Conservation (phyloP, 1,140 invertebrate species). For the Drosophila dunni region DNA sequence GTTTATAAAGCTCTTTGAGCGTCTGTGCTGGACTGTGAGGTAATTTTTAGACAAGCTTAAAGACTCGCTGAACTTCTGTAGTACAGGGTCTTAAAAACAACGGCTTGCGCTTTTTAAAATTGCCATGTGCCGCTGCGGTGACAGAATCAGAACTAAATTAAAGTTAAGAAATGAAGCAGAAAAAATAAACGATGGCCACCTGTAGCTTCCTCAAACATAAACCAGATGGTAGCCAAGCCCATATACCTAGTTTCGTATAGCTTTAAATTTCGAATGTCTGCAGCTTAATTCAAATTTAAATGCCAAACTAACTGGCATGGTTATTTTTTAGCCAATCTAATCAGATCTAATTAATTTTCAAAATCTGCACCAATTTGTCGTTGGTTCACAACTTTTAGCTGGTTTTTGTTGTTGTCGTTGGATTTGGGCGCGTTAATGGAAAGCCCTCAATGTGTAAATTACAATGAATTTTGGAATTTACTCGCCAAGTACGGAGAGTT, state of each 20-base stretch:
- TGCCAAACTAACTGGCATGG: neutral
- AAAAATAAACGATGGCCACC: slow-evolving; percentile 29
- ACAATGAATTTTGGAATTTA: slow-evolving; percentile 17
- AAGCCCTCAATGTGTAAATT: slow-evolving; percentile 7
- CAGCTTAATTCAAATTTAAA: slow-evolving; percentile 20
- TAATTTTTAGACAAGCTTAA: too few relatives aligned
- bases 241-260: slow-evolving; percentile 2
- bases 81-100: slow-evolving; percentile 27
- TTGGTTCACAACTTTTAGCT: neutral
- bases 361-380: slow-evolving; percentile 4
- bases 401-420: neutral
- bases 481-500: slow-evolving; percentile 7
- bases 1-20: too few relatives aligned
- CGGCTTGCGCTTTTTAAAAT: slow-evolving; percentile 1
- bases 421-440: slow-evolving; percentile 3
- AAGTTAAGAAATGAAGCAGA: neutral
- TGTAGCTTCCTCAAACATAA: slow-evolving; percentile 48
- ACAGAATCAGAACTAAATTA: slow-evolving; percentile 39
- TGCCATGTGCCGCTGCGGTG: slow-evolving; percentile 15
- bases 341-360: slow-evolving; percentile 21
- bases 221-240: slow-evolving; percentile 20
- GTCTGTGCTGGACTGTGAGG: too few relatives aligned
- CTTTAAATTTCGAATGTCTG: slow-evolving; percentile 24
- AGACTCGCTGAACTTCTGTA: too few relatives aligned
- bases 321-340: slow-evolving; percentile 6